Evolutionary conservation across 2,113 vertebrate genomes (phyloP), one percentile per base, ranked within the genome.

Genomic region (Donacobius atricapilla): DNA sequence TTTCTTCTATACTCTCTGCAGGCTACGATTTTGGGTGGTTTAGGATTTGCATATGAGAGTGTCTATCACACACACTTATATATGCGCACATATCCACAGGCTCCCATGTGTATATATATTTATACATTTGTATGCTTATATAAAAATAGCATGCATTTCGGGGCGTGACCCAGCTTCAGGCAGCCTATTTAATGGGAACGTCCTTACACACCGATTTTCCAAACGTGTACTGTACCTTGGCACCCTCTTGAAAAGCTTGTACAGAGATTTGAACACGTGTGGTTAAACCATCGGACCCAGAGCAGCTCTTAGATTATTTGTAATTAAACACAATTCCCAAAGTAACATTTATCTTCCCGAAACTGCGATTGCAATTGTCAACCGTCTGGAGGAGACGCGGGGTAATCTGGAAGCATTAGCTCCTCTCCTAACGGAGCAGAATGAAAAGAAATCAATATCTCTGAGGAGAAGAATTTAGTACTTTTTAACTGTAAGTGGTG

Each of bases 361-460:
- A 98, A 98, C 96, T 97, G 97, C 93, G 96, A 98, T 98, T 98
- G 95, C 98, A 98, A 97, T 98, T 98, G 98, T 98, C 97, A 98
- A 73, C 95, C 97, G 97, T 98, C 98, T 98, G 98, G 98, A 98
- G 97, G 97, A 98, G 98, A 98, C 78, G 96, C 80, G 82, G 95
- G 94, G 97, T 98, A 98, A 98, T 97, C 97, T 97, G 97, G 97
- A 96, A 95, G 89, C 96, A 93, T 97, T 97, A 92, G 97, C 95
- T 98, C 90, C 92, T 94, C 97, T 90, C 92, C 97, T 93, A 97
- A 97, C 97, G 94, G 98, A 98, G 97, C 89, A 97, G 97, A 92
- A 96, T 96, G 98, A 98, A 98, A 98, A 98, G 98, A 98, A 99
- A 98, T 99, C 98, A 98, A 98, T 99, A 99, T 93, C n/a, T 76